phyloP scores from a whole-genome alignment of 2,797 vertebrate genomes.

The Rousettus madagascariensis region DNA sequence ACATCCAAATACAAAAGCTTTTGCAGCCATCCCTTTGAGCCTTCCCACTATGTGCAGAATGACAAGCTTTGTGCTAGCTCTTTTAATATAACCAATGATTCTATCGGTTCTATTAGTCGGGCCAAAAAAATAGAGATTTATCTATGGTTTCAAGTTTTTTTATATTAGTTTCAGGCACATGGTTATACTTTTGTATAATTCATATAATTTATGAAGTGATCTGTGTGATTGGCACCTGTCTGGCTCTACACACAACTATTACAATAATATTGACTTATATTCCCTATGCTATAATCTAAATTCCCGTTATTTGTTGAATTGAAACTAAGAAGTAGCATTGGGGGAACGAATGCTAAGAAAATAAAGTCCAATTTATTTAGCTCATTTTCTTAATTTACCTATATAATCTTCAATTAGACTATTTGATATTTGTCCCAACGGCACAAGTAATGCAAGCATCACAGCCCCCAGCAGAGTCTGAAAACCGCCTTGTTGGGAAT shows the following conservation, averaged over 20 bases:
- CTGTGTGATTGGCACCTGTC: too few relatives aligned
- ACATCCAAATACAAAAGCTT: not conserved
- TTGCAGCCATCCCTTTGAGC: not conserved
- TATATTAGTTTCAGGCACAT: too few relatives aligned
- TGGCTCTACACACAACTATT: too few relatives aligned
- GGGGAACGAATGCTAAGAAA: not conserved
- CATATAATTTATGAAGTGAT: too few relatives aligned
- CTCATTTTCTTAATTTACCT: slow-evolving; percentile 2
- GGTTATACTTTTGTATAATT: too few relatives aligned
- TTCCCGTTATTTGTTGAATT: not conserved
- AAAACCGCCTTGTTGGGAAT: not conserved
- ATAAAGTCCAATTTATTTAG: not conserved
- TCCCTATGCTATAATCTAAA: too few relatives aligned
- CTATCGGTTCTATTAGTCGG: not conserved
- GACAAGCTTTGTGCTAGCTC: not conserved
- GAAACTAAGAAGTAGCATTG: not conserved
- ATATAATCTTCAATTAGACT: not conserved
- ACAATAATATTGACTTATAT: too few relatives aligned
- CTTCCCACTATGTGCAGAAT: not conserved
- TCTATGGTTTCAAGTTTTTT: not conserved
- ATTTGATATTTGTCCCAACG: not conserved
- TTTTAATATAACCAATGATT: not conserved
- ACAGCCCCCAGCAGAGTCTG: not conserved
- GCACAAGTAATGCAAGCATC: not conserved
- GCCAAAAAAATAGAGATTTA: not conserved